Conservation (phyloP, 92 coral and sea anemone genomes). For the Zoanthus sociatus region DNA sequence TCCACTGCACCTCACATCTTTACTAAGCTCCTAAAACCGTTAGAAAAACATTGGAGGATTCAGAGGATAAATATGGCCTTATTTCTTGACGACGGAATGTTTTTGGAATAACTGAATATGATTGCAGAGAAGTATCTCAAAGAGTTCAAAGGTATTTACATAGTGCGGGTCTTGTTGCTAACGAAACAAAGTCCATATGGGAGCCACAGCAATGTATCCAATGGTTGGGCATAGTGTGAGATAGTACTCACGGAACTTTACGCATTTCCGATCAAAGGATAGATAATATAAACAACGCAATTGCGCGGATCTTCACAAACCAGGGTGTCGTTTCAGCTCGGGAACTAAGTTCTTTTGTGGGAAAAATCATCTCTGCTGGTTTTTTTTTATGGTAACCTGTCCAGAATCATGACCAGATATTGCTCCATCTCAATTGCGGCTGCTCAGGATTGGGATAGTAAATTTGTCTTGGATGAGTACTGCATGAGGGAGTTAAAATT, state of each 20-base stretch:
- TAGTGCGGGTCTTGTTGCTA: background rate
- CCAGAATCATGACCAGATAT: constrained; percentile 22
- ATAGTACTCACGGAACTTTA: background rate
- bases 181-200: background rate
- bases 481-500: no score
- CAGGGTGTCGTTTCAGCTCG: constrained; percentile 54
- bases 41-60: background rate
- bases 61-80: background rate
- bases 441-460: no score
- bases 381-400: constrained; percentile 44
- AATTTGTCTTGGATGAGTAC: no score
- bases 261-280: background rate
- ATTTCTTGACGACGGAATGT: background rate
- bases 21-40: background rate
- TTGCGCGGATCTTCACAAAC: background rate
- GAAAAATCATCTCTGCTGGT: constrained; percentile 59
- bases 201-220: background rate
- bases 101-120: background rate
- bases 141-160: background rate
- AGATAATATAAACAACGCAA: background rate
- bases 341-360: constrained; percentile 53
- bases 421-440: constrained; percentile 13
- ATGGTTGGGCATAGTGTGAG: background rate
- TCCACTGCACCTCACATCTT: no score
- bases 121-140: background rate